These are phyloP conservation scores for Pionites leucogaster DNA, from an alignment of 2,113 vertebrate species.

Conservation along the genomic window DNA sequence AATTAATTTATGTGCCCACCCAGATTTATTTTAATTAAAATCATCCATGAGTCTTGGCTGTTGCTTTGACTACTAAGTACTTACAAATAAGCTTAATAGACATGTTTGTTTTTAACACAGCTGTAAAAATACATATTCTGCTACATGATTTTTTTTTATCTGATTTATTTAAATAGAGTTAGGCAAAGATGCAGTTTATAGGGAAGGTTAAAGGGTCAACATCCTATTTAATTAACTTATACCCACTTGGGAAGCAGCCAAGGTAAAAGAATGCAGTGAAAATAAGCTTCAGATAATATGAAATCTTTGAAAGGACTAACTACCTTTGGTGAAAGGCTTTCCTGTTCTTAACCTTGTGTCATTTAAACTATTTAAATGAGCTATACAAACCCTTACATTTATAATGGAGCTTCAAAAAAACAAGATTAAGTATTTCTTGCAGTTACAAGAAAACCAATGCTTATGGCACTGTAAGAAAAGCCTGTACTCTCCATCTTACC, in stretches of 20 bases:
- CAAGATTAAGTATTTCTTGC: constrained; percentile 7
- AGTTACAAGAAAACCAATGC: constrained; percentile 25
- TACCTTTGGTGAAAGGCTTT: constrained; percentile 60
- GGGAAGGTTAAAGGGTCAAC: constrained; percentile 62
- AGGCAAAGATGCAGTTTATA: constrained; percentile 62
- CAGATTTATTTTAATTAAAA: constrained; percentile 75
- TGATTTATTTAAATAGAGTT: constrained; percentile 77
- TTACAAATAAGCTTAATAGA: constrained; percentile 73
- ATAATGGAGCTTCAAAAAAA: constrained; percentile 10
- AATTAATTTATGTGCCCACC: constrained; percentile 46
- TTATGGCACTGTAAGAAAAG: constrained; percentile 18
- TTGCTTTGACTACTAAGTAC: constrained; percentile 60
- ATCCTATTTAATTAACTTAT: constrained; percentile 71
- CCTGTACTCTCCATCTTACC: background rate
- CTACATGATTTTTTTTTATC: constrained; percentile 58
- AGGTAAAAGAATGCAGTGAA: constrained; percentile 65
- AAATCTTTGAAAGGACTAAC: constrained; percentile 64
- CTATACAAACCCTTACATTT: constrained; percentile 41
- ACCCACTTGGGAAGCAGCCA: constrained; percentile 52
- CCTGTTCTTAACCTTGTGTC: constrained; percentile 62
- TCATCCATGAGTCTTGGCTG: constrained; percentile 53
- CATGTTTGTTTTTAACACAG: constrained; percentile 51
- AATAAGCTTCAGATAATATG: constrained; percentile 64
- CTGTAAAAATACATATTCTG: constrained; percentile 62
- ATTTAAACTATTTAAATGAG: constrained; percentile 60